A percentile compares a stretch with the other conserved stretches of the same genome.
Evolutionary conservation across 2,113 vertebrate genomes (phyloP).

Genomic region (Microtus montanus): DNA sequence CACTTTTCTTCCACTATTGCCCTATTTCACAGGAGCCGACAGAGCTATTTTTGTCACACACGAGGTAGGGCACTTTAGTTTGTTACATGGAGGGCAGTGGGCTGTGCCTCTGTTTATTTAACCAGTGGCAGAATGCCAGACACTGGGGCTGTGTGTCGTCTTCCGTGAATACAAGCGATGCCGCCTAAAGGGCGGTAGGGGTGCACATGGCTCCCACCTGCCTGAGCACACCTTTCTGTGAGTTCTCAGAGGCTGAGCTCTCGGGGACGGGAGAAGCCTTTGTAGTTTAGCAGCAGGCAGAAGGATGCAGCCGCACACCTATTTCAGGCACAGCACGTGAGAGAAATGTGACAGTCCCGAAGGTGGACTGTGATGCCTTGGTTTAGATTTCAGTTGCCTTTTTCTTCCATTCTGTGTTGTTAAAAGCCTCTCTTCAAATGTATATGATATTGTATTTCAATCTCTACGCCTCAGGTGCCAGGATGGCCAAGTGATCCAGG

Average conservation of each 20-base stretch:
- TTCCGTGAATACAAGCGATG: neutral
- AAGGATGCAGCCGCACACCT: neutral
- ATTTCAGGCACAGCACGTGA: rapidly evolving
- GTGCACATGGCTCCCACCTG: neutral
- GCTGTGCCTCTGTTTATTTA: neutral
- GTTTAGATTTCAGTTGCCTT: neutral
- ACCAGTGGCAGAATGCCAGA: neutral
- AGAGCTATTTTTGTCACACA: neutral
- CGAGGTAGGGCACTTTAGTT: neutral
- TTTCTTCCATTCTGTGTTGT: neutral
- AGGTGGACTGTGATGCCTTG: neutral
- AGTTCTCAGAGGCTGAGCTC: neutral
- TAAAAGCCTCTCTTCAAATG: neutral
- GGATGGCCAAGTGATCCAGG: neutral
- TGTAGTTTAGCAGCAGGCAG: neutral
- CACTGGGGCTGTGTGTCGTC: neutral
- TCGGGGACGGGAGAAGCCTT: neutral
- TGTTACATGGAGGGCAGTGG: neutral
- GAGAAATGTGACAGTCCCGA: neutral
- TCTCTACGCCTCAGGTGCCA: neutral
- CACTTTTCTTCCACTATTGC: neutral
- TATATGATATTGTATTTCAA: rapidly evolving
- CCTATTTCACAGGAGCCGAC: neutral
- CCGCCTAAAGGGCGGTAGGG: neutral
- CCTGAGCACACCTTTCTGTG: neutral